Percentiles rank a stretch among this genome's conserved stretches.
Evolutionary conservation across 2,113 vertebrate genomes (phyloP).

Genomic region (Camarhynchus parvulus): DNA sequence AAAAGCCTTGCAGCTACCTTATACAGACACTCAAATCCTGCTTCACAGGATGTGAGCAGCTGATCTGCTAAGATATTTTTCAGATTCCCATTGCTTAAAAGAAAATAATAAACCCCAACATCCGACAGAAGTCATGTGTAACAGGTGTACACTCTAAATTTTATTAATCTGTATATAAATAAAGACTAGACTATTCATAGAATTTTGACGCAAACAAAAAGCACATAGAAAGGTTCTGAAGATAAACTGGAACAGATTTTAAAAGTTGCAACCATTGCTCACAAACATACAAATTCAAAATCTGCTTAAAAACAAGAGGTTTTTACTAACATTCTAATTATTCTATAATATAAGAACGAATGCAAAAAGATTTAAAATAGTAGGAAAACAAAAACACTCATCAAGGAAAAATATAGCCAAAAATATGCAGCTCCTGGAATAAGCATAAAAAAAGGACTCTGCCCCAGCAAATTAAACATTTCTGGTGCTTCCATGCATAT

Average conservation of each 20-base stretch:
- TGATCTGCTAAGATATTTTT: background rate
- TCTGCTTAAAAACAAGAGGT: background rate
- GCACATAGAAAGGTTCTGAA: background rate
- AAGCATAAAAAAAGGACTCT: background rate
- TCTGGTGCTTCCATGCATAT: background rate
- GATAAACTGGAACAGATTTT: background rate
- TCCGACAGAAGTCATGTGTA: background rate
- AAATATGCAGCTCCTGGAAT: background rate
- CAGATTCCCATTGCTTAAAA: background rate
- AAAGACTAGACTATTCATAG: background rate
- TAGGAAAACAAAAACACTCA: background rate
- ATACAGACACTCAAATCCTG: background rate
- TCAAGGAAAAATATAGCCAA: background rate
- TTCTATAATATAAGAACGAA: background rate
- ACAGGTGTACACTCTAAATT: background rate
- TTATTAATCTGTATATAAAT: background rate
- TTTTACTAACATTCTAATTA: background rate
- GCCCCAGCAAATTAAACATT: background rate
- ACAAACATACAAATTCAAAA: background rate
- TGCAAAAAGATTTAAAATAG: background rate
- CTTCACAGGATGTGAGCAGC: background rate
- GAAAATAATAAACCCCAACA: background rate
- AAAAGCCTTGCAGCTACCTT: constrained; percentile 22
- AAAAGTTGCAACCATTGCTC: background rate
- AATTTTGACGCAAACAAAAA: background rate